Base-by-base conservation (phyloP, 2,113 vertebrate species). In the Percopsis transmontana region DNA sequence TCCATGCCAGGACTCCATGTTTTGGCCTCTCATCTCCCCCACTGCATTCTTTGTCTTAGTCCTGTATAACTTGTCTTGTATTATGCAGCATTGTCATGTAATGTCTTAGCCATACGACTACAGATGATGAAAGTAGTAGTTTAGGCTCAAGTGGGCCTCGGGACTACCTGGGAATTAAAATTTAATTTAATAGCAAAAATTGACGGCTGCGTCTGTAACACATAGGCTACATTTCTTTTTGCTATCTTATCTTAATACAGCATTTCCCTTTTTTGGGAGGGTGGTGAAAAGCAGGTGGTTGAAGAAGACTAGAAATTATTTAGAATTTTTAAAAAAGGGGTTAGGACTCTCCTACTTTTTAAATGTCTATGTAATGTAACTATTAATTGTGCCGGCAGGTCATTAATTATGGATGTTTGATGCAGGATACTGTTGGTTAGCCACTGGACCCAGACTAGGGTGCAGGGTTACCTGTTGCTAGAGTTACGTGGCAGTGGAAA, bases 401-500 rank as follows among this genome's bases (percentile, higher is more conserved):
- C 62, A 80, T 84, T 70, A 78, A 84, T 60, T 45, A 58, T 83
- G 64, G 6, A 80, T 81, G 72, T 15, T 38, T 58, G 20, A 59
- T 23, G 58, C 16, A 78, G 68, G 14, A 52, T 8, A 44, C 56
- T 71, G 38, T 48, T 62, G 44, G 65, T 64, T 40, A 69, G 47
- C 39, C 55, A 38, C 61, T 58, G 68, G 70, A 50, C 62, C 63
- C 9, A 39, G 16, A 45, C 44, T 15, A 1, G 2, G 66, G 84
- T 84, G 77, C 68, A 76, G 21, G 9, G 77, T 88, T 85, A 75
- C 86, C 68, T 48, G 41, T 67, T 61, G 20, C 66, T 88, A 56
- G 63, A 61, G 77, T 88, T 85, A 85, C 88, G 45, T 75, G 81
- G 76, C 81, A 87, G 70, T 63, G 56, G 82, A 86, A 74, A 88